Conservation (phyloP, 1,140 invertebrate genomes). For the Cotesia vestalis region DNA sequence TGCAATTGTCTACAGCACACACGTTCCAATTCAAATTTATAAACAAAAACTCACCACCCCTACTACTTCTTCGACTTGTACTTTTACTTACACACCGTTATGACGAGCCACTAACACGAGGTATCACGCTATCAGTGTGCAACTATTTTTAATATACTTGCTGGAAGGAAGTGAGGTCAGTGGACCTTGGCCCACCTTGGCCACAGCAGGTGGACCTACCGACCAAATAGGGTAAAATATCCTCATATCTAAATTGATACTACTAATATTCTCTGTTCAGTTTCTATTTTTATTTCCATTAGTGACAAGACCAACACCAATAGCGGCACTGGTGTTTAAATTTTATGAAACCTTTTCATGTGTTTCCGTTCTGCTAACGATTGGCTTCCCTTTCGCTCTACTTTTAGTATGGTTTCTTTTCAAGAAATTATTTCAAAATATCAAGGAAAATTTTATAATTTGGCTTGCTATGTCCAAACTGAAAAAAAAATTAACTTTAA, state of each 20-base stretch:
- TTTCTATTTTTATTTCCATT: too few relatives aligned
- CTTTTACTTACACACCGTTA: too few relatives aligned
- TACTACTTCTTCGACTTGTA: background rate
- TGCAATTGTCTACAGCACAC: background rate
- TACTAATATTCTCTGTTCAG: background rate
- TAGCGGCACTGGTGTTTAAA: too few relatives aligned
- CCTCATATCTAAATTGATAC: background rate
- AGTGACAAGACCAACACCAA: too few relatives aligned
- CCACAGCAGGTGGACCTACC: constrained; percentile 45
- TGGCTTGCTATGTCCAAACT: background rate
- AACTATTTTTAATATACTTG: constrained; percentile 10
- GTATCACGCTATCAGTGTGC: constrained; percentile 8
- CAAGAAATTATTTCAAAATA: too few relatives aligned
- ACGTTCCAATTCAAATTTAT: background rate
- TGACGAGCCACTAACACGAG: background rate
- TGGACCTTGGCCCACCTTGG: constrained; percentile 52
- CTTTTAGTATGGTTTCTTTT: too few relatives aligned
- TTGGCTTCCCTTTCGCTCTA: too few relatives aligned
- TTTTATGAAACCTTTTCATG: too few relatives aligned
- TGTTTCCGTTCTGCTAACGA: too few relatives aligned
- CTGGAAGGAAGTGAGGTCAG: constrained; percentile 56
- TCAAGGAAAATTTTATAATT: too few relatives aligned
- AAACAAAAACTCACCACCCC: background rate
- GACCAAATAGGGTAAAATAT: constrained; percentile 4
- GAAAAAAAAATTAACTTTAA: too few relatives aligned